Base-by-base conservation (phyloP, 1,140 invertebrate genomes). In the Pachypsylla venusta region DNA sequence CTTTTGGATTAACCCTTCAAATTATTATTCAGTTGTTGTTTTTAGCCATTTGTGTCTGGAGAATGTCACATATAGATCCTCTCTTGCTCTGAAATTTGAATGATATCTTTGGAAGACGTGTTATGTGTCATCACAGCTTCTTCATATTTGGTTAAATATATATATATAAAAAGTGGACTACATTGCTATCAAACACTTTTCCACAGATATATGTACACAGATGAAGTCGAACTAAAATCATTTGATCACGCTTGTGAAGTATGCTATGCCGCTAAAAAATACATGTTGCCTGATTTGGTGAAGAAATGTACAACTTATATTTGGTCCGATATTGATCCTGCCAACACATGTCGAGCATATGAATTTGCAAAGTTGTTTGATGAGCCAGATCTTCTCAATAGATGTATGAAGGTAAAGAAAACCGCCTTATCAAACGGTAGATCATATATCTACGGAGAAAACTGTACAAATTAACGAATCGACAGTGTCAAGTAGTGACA, bases 251-350 rank as follows among this genome's bases (percentile, higher is more conserved):
- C 85, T 0, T 89, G 85, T 71, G 85, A 90, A 63, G 71, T 90
- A 13, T 90, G 85, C 68, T 89, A 89, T 70, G 86, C 84, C 57
- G 87, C 87, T 13, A 90, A 90, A 65, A 91, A 91, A 65, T 91
- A 90, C 65, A 87, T 90, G 83, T 67, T 91, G 19, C 86, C 87
- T 1, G 78, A 82, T 69, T 73, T 91, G 3, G 83, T 89, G 0
- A 81, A 86, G 60, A 78, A 85, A 65, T 91, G 88, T 67, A 88
- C 84, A 0, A 78, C 81, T 59, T 89, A 81, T 69, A 72, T 90
- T 25, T 87, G 84, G 82, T 81, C 80, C 1, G 84, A 89, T 69
- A 71, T 90, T 1, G 79, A 82, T 61, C 79, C 84, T 0, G 82
- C 81, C 61, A 89, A 88, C 72, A 87, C 83, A 5, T 89, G 86